Evolutionary conservation across 2,113 vertebrate genomes (phyloP).

Genomic region (Neogobius melanostomus): DNA sequence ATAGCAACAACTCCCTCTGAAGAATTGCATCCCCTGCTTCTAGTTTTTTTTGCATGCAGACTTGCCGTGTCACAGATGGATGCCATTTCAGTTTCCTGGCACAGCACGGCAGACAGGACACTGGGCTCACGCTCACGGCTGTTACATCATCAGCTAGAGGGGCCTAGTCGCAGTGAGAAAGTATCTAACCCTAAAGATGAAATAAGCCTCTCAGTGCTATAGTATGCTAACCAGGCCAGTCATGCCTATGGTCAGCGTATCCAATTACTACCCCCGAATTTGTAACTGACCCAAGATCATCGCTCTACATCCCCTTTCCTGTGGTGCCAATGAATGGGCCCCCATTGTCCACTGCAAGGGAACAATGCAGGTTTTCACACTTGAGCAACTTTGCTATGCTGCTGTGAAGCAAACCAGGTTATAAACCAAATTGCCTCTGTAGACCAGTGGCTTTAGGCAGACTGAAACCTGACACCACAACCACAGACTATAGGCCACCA

Average conservation of each 20-base stretch:
- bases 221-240: conserved; percentile 14
- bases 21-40: conserved; percentile 4
- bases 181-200: conserved; percentile 6
- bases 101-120: conserved; percentile 15
- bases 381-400: too few species aligned
- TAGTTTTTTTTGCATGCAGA: background rate
- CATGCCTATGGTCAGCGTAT: conserved; percentile 26
- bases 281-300: conserved; percentile 1
- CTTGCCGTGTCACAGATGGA: conserved; percentile 13
- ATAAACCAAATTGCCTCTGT: background rate
- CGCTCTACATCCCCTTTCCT: background rate
- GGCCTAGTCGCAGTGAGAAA: conserved; percentile 27
- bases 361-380: background rate
- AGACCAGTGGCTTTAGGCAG: background rate
- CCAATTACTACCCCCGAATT: conserved; percentile 28
- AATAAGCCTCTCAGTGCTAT: background rate
- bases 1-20: conserved; percentile 33
- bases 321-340: background rate
- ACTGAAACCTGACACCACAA: conserved; percentile 1
- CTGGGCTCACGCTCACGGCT: background rate
- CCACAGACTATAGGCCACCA: background rate
- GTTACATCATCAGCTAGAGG: conserved; percentile 40
- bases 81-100: conserved; percentile 41
- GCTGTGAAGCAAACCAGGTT: background rate
- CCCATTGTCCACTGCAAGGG: too few species aligned